Base-by-base conservation (phyloP, 2,888 invertebrate species). In the Troglohyphantes excavatus region DNA sequence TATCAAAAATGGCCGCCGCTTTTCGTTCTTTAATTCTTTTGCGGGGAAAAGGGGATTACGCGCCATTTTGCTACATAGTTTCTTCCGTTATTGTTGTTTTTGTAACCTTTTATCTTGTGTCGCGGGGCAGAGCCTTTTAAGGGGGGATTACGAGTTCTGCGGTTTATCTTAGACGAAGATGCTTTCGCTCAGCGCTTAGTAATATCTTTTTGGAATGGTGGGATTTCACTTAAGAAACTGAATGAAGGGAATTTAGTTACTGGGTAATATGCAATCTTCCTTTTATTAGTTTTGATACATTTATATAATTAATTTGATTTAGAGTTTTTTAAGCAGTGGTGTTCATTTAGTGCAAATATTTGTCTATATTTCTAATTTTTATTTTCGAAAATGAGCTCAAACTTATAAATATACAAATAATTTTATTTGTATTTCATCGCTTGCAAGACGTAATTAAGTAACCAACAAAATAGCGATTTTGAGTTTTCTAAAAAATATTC, bases 1-100 rank as follows among this genome's bases (percentile, higher is more conserved):
- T 63, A 63, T 63, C 63, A 26, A 46, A 70, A 46, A 17, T 46
- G 53, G 53, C 21, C 26, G 43, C 2, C 43, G 17, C 39, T 27
- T 70, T 43, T 13, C n/a, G 70, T 26, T 53, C 53, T 53, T 46
- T 72, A 72, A 72, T 72, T 72, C 72, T 72, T 43, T n/a, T 70
- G 21, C 39, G 53, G 33, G 33, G 43, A 46, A 70, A 72, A 72
- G 72, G 11, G 72, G 72, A 72, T 72, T 72, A 72, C 23, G 26
- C 39, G 13, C 46, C 43, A 72, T 72, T 72, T 63, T 63, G 43
- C 26, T 46, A 6, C 26, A 46, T 26, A 46, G 46, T 46, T 72
- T 21, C 17, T 46, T 13, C 39, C 46, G 46, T 23, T 46, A 5
- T 72, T 63, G 63, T 23, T 26, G 13, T 43, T 46, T 46, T 26